phyloP scores from a whole-genome alignment of 2,797 vertebrate genomes.

The Halcyon chelicuti region DNA sequence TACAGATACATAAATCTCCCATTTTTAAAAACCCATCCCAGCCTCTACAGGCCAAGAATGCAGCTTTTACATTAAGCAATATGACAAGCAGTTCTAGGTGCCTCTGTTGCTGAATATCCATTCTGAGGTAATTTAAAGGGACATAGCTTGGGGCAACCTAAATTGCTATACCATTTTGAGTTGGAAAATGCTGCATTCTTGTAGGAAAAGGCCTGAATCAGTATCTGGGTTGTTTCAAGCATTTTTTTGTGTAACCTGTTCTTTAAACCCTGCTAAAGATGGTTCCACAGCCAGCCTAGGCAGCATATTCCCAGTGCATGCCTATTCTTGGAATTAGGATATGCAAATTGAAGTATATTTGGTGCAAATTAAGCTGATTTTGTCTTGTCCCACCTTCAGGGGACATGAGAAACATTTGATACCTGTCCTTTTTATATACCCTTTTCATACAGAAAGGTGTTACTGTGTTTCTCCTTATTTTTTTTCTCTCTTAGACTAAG shows the following conservation, averaged over 20 bases:
- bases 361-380: conserved; percentile 26
- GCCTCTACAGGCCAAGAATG: neutral
- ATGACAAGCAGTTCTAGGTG: neutral
- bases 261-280: neutral
- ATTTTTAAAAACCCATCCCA: neutral
- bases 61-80: conserved; percentile 23
- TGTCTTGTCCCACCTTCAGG: conserved; percentile 24
- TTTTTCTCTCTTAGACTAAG: neutral
- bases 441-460: neutral
- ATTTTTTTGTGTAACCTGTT: neutral
- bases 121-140: conserved; percentile 3
- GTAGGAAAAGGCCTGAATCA: neutral
- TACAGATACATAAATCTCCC: conserved; percentile 53
- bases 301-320: conserved; percentile 29
- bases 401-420: neutral
- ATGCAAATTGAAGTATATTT: conserved; percentile 44
- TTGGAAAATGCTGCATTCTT: neutral
- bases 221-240: neutral
- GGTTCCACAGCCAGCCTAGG: neutral
- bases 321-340: conserved; percentile 49
- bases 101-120: conserved; percentile 1
- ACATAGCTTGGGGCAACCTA: neutral
- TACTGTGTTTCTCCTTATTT: neutral
- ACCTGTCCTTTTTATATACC: neutral
- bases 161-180: neutral